These are phyloP conservation scores for Bombus sibiricus DNA, from an alignment of 1,140 invertebrate species.

Conservation along the genomic window DNA sequence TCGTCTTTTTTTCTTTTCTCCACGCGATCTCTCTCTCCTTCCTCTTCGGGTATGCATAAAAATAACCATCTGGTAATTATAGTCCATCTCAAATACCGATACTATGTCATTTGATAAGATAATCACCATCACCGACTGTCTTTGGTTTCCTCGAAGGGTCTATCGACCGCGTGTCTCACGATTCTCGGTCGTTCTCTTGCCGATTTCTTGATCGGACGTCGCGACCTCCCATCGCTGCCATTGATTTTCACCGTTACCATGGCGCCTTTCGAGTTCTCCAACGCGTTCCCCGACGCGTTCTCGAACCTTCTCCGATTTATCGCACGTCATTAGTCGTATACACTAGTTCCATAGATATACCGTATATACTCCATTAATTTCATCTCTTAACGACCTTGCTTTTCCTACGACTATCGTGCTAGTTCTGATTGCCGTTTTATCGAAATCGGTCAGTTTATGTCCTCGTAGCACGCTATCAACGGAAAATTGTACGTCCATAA, in stretches of 20 bases:
- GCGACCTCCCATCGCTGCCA: constrained; percentile 1
- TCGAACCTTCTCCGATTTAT: constrained; percentile 6
- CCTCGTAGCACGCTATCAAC: background rate
- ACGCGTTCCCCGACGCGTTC: background rate
- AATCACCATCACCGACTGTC: constrained; percentile 62
- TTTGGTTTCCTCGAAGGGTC: constrained; percentile 43
- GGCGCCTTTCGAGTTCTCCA: background rate
- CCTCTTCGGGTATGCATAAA: constrained; percentile 22
- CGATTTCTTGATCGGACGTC: constrained; percentile 1
- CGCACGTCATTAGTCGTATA: background rate
- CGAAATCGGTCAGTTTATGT: background rate
- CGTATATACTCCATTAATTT: background rate
- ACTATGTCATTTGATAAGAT: constrained; percentile 58
- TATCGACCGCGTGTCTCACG: background rate
- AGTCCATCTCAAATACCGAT: constrained; percentile 25
- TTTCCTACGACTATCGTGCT: background rate
- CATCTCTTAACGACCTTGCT: constrained; percentile 16
- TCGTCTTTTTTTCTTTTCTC: constrained; percentile 36
- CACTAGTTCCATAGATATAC: background rate
- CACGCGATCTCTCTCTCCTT: constrained; percentile 8
- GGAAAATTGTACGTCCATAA: background rate
- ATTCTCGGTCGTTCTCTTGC: background rate
- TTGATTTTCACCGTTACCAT: constrained; percentile 63
- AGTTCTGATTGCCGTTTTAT: background rate
- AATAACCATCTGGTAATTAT: constrained; percentile 59